These are phyloP conservation scores for Cichlasoma orientale DNA, from an alignment of 2,797 vertebrate genomes.

Conservation along the genomic window DNA sequence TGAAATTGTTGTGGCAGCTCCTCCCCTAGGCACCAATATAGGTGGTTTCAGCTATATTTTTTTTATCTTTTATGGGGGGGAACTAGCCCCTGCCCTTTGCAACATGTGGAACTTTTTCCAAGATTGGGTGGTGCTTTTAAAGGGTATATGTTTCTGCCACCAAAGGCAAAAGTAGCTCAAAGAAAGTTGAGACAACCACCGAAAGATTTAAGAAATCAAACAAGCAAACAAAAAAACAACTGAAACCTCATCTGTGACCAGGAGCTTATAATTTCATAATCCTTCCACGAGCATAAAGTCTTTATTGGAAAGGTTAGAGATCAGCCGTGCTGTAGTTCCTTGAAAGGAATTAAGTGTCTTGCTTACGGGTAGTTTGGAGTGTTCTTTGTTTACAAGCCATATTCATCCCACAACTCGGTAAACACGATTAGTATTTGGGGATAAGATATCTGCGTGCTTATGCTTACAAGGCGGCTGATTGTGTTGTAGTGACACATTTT, in stretches of 20 bases:
- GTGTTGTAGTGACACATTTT: conserved; percentile 21
- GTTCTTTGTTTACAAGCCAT: neutral
- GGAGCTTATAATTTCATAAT: neutral
- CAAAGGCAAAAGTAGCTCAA: neutral
- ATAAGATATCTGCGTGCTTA: conserved; percentile 26
- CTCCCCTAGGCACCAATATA: neutral
- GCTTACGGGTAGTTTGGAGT: conserved; percentile 12
- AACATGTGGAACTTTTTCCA: neutral
- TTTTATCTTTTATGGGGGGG: neutral
- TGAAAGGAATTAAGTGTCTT: conserved; percentile 8
- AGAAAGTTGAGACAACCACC: neutral
- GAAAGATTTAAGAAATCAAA: neutral
- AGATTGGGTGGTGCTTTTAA: neutral
- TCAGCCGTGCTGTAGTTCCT: neutral
- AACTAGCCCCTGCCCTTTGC: neutral
- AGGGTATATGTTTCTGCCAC: neutral
- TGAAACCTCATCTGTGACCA: neutral
- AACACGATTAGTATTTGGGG: conserved; percentile 41
- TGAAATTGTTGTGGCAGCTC: too few relatives aligned
- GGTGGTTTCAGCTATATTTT: neutral
- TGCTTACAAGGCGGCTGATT: conserved; percentile 5
- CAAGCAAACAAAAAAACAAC: neutral
- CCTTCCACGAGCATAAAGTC: neutral
- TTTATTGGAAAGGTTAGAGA: neutral
- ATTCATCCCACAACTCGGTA: conserved; percentile 3